Percentiles rank a stretch among this genome's conserved stretches.
Evolutionary conservation across 2,888 invertebrate species (phyloP).

Genomic region (Agriopis leucophaearia): DNA sequence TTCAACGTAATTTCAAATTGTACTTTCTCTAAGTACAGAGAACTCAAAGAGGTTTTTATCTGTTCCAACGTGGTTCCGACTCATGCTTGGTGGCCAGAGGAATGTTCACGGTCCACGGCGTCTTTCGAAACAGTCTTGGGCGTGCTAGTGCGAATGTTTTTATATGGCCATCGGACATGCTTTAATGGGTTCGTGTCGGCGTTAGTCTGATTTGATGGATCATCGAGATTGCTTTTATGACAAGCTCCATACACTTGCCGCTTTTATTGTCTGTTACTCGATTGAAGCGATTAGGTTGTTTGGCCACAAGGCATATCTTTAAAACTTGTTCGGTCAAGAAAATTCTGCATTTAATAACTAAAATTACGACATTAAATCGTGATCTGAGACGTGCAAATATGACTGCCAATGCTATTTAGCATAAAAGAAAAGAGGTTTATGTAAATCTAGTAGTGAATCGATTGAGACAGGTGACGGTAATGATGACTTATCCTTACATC

Average conservation of each 20-base stretch:
- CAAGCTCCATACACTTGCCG: slow-evolving; percentile 5
- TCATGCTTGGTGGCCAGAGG: slow-evolving; percentile 76
- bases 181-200: slow-evolving; percentile 72
- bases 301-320: neutral
- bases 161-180: slow-evolving; percentile 62
- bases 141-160: slow-evolving; percentile 83
- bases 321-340: neutral
- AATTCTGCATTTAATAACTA: no score
- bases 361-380: no score
- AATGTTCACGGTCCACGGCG: slow-evolving; percentile 83
- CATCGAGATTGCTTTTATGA: slow-evolving; percentile 50
- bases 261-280: slow-evolving; percentile 6
- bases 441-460: no score
- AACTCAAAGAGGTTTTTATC: slow-evolving; percentile 75
- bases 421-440: no score
- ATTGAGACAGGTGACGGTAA: no score
- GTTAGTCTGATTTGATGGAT: slow-evolving; percentile 59
- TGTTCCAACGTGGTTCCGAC: slow-evolving; percentile 60
- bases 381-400: no score
- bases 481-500: no score
- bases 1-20: slow-evolving; percentile 45
- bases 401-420: no score
- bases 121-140: slow-evolving; percentile 83
- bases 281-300: neutral
- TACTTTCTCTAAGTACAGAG: slow-evolving; percentile 44